Evolutionary conservation across 2,797 vertebrate species (phyloP).

Genomic region (Atherinosoma microstoma): DNA sequence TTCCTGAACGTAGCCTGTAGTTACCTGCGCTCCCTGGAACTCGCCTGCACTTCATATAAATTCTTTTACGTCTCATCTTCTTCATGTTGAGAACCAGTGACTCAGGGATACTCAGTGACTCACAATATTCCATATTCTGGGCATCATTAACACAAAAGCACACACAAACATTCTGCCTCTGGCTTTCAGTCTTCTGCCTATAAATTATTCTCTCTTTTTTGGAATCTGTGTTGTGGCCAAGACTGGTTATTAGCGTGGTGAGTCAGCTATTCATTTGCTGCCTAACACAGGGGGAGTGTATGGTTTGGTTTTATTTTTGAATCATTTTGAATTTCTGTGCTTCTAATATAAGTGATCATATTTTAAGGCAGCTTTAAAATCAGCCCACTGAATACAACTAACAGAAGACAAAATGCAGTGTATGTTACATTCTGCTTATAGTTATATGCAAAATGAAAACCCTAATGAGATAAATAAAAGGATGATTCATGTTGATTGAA

Average conservation of each 20-base stretch:
- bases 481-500: neutral
- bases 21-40: slow-evolving; percentile 25
- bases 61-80: slow-evolving; percentile 30
- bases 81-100: slow-evolving; percentile 58
- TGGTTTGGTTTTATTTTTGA: slow-evolving; percentile 28
- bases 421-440: neutral
- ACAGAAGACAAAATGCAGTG: neutral
- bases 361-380: slow-evolving; percentile 11
- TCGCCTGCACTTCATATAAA: slow-evolving; percentile 25
- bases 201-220: slow-evolving; percentile 48
- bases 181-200: slow-evolving; percentile 40
- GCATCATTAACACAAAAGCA: slow-evolving; percentile 50
- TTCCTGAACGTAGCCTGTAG: slow-evolving; percentile 16
- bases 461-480: neutral
- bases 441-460: neutral
- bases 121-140: slow-evolving; percentile 40
- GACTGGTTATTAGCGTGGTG: slow-evolving; percentile 53
- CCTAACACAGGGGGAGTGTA: slow-evolving; percentile 18
- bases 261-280: slow-evolving; percentile 59
- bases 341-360: slow-evolving; percentile 35
- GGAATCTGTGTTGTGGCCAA: slow-evolving; percentile 35
- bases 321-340: slow-evolving; percentile 37
- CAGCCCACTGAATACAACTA: neutral
- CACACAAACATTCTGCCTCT: slow-evolving; percentile 41
- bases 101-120: slow-evolving; percentile 47